These are phyloP conservation scores for Hippocampus zosterae DNA, from an alignment of 2,113 vertebrate genomes.

Conservation along the genomic window DNA sequence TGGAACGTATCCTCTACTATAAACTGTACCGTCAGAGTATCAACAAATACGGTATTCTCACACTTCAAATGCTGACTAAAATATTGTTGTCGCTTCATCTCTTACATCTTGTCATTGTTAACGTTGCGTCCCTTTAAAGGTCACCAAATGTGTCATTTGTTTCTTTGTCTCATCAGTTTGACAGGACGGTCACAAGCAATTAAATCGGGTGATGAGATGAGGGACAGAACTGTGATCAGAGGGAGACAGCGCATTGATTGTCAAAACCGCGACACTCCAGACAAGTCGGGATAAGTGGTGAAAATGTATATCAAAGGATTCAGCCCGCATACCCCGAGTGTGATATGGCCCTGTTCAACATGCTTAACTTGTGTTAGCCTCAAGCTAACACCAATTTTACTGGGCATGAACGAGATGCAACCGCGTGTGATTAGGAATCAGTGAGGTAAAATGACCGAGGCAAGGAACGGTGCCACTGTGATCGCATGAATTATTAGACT, in stretches of 20 bases:
- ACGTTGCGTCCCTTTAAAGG: too few relatives aligned
- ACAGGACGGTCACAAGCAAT: conserved; percentile 17
- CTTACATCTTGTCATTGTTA: too few relatives aligned
- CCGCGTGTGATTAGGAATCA: conserved; percentile 6
- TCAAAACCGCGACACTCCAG: conserved; percentile 56
- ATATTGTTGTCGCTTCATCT: too few relatives aligned
- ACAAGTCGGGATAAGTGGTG: conserved; percentile 6
- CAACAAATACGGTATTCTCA: too few relatives aligned
- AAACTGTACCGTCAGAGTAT: too few relatives aligned
- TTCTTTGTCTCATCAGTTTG: conserved; percentile 11
- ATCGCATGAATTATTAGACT: conserved; percentile 59
- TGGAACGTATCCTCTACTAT: too few relatives aligned
- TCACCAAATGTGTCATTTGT: too few relatives aligned
- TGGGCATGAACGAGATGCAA: conserved; percentile 38
- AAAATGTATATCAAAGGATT: conserved; percentile 60
- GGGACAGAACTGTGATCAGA: conserved; percentile 59
- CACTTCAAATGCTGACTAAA: too few relatives aligned
- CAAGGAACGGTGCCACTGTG: conserved; percentile 28
- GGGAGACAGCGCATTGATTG: conserved; percentile 57
- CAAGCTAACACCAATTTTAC: conserved; percentile 52
- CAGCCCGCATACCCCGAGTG: conserved; percentile 35
- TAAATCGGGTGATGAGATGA: conserved; percentile 26
- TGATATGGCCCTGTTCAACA: conserved; percentile 59
- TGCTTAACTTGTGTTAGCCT: conserved; percentile 54
- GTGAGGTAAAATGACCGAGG: conserved; percentile 18